Evolutionary conservation across 2,888 invertebrate genomes (phyloP).

Genomic region (Acutogordius australiensis): DNA sequence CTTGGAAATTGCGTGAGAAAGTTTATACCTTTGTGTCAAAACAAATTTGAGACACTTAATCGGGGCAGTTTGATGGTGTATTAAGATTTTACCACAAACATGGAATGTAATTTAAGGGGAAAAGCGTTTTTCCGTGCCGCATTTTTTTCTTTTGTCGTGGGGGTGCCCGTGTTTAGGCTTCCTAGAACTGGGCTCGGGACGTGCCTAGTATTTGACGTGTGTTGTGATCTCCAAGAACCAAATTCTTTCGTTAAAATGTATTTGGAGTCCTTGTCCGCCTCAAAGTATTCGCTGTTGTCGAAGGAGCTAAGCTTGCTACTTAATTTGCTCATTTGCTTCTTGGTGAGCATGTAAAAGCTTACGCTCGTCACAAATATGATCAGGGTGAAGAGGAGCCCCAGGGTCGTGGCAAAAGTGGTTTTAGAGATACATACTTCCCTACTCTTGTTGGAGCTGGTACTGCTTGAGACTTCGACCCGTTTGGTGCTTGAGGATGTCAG

Average conservation of each 20-base stretch:
- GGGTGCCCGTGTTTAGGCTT: not conserved
- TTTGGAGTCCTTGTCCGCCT: not conserved
- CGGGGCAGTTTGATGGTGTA: no score
- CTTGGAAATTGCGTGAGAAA: no score
- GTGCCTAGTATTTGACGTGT: not conserved
- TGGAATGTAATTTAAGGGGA: not conserved
- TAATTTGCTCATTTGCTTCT: not conserved
- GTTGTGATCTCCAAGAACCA: not conserved
- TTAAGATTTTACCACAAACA: not conserved
- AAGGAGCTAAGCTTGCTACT: slow-evolving; percentile 9
- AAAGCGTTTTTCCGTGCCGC: not conserved
- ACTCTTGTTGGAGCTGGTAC: no score
- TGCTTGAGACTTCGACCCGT: no score
- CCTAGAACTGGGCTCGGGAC: not conserved
- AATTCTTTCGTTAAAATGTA: not conserved
- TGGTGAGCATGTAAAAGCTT: not conserved
- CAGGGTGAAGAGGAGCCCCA: not conserved
- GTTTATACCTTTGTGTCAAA: no score
- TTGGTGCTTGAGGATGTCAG: no score
- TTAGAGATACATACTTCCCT: slow-evolving; percentile 4
- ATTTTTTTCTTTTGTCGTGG: not conserved
- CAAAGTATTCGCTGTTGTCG: not conserved
- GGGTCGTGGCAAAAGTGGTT: not conserved
- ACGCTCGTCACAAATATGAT: not conserved
- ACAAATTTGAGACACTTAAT: no score